Evolutionary conservation across 2,797 vertebrate species (phyloP), one percentile per base, ranked within the genome.

Genomic region (Sebastes miniatus): DNA sequence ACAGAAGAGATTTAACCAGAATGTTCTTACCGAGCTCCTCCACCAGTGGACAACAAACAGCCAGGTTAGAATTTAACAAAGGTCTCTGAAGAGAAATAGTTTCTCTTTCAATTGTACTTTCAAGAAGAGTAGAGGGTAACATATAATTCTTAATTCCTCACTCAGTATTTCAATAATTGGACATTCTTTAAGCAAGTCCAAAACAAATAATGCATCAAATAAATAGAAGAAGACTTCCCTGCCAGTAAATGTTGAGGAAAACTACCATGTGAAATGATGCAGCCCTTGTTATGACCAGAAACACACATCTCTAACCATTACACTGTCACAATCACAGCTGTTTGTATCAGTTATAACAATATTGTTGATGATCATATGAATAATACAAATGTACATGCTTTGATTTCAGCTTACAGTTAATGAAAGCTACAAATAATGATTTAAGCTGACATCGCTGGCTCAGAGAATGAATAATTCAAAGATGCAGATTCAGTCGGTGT

Each of bases 391-490:
- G 22, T 14, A 54, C 66, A 69, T 56, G 43, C 50, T 83, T 75
- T 74, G 62, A 75, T 63, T 78, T 80, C 56, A 75, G 61, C 76
- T 78, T 61, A 66, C 14, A 54, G 62, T 64, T 76, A 69, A 73
- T 76, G 64, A 73, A 83, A 69, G 36, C 27, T 62, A 73, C 65
- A 73, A 52, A 73, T 73, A 77, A 72, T 75, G 24, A 78, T 78
- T 72, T 75, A 58, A 57, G 68, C 50, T 64, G 72, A 71, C 76
- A 79, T 63, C 22, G 65, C 34, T 11, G 66, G 25, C 72, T 64
- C 34, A 22, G 57, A 54, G 8, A 58, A 79, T 79, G 67, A 85
- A 79, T 85, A 58, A 81, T 85, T 81, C 62, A 85, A 3, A 57
- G 20, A 64, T 63, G 62, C 62, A 71, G 67, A 79, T 39, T 63